Evolutionary conservation across 1,140 invertebrate genomes (phyloP), one percentile per base, ranked within the genome.

Genomic region (Drosophila seguyi): DNA sequence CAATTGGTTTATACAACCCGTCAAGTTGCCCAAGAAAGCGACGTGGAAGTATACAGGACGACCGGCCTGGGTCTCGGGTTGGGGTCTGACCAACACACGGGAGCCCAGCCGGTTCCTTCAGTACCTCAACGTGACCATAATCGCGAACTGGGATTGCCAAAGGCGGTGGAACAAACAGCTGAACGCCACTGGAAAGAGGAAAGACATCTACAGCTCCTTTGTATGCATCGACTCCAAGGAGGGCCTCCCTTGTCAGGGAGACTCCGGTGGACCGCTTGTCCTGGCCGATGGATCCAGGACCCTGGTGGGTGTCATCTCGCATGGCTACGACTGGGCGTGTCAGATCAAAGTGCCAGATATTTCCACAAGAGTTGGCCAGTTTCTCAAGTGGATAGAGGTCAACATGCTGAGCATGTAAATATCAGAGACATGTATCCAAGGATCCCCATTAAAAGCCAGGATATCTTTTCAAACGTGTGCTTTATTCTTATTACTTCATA

Each of bases 401-500:
- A 47, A 25, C 45, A 27, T 47, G 45, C 45, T 47, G 0, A 47
- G 25, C 14, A 47, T 47, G 45, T 47, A 47, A 14, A 1, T 25
- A 10, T 3, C 44, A 7, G 0, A 22, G 6, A 6, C 29, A 29
- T 29, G n/a, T 29, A 0, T 7, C 6, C n/a, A 42, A 42, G 39
- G 18, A 20, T 14, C 42, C 42, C 22, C 5, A 65, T 48, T 42
- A 75, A 75, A 65, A 57, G 14, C 6, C 44, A 50, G 27, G 25
- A 58, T 60, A 63, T 88, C 63, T 85, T 88, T 81, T 88, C 86
- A 90, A 90, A 90, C 85, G 79, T 88, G 85, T 90, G 85, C 86
- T 90, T 90, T 88, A 90, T 90, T 90, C 79, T 90, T 81, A 85
- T 90, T 90, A 79, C 81, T 88, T 88, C 68, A 79, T 90, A 90